Base-by-base conservation (phyloP, 1,140 invertebrate species). In the Drosophila willistoni region DNA sequence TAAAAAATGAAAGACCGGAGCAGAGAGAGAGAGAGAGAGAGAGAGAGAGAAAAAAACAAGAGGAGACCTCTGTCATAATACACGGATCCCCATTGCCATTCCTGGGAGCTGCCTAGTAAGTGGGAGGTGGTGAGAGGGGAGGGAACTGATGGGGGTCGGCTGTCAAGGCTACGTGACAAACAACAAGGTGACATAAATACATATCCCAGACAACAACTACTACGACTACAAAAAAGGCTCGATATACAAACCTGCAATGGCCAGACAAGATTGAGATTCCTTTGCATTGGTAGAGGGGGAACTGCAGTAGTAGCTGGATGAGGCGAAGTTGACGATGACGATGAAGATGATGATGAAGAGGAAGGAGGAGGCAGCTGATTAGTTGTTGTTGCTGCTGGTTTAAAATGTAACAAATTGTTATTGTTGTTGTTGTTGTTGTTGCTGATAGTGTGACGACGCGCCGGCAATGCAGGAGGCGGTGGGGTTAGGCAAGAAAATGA, bases 151-250 rank as follows among this genome's bases (percentile, higher is more conserved):
- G 29, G 22, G 22, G 22, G 22, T 29, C 29, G 29, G 70, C 63
- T 69, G 73, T 76, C 73, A 76, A 76, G 73, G 73, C 73, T 76
- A 76, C 72, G 73, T 76, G 73, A 76, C 65, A 76, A 79, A 78
- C 70, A 86, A 81, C 72, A 87, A 82, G 83, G 83, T 86, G 83
- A 86, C 83, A 86, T 87, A 87, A 86, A 87, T 86, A 86, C 17
- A 51, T 51, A 51, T 51, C 87, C 72, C 83, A 82, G 79, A 83
- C 87, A 75, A 56, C 54, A 36, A 19, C 34, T 9, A 36, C 70
- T 64, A 29, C 6, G 2, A 29, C 29, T 29, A 29, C 29, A 55
- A 79, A 77, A 86, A 87, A 87, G 83, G 83, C 70, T 67, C 73
- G 68, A 64, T 77, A 39, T 39, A 80, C 82, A 19, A 69, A 85